These are phyloP conservation scores for Chitala chitala DNA, from an alignment of 2,113 vertebrate genomes.

Conservation along the genomic window DNA sequence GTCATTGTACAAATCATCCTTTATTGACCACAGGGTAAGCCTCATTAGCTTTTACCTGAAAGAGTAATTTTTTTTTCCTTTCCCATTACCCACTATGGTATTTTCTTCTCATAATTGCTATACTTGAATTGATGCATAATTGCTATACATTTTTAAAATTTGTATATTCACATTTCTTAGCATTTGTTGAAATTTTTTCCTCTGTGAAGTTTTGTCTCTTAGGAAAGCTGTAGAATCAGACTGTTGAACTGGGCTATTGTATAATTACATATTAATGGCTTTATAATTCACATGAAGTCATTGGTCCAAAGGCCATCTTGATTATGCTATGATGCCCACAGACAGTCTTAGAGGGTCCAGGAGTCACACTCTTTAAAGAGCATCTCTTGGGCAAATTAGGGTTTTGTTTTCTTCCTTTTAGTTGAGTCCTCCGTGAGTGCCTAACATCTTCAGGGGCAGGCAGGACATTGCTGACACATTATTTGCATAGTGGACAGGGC, in stretches of 20 bases:
- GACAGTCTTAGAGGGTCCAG: too few species aligned
- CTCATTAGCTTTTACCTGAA: background rate
- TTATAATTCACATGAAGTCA: conserved; percentile 41
- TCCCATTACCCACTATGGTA: background rate
- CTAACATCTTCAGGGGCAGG: background rate
- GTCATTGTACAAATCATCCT: background rate
- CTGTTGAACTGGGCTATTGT: conserved; percentile 22
- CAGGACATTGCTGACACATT: background rate
- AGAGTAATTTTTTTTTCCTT: background rate
- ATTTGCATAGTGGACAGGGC: conserved; percentile 28
- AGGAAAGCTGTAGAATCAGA: too few species aligned
- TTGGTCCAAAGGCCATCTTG: background rate
- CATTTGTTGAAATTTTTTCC: too few species aligned
- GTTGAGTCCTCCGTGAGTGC: background rate
- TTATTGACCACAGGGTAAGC: background rate
- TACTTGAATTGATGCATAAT: too few species aligned
- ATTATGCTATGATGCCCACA: background rate
- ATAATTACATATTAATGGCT: conserved; percentile 44
- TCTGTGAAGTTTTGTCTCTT: too few species aligned
- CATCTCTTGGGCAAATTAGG: too few species aligned
- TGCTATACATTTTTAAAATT: background rate
- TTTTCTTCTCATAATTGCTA: too few species aligned
- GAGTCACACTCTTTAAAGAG: too few species aligned
- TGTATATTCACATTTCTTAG: too few species aligned
- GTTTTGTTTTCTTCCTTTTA: too few species aligned